Evolutionary conservation across 2,113 vertebrate genomes (phyloP), one percentile per base, ranked within the genome.

Genomic region (Numenius arquata): DNA sequence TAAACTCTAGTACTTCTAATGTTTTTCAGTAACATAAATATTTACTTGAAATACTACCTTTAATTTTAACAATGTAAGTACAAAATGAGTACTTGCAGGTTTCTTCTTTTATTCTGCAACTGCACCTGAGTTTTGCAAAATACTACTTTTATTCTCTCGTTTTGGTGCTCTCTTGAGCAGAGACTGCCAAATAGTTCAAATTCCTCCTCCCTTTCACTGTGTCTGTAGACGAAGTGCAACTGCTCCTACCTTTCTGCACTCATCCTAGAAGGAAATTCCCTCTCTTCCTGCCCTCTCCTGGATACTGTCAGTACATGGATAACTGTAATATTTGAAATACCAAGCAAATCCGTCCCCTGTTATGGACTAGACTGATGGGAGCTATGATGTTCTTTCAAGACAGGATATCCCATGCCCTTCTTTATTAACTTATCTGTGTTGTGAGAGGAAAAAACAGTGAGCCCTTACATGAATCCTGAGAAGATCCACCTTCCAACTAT

Each of bases 261-360:
- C 19, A 47, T 84, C 73, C 30, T 72, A 29, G 83, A 62, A 92
- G 66, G 86, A 95, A 89, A 92, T 79, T 89, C 65, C 86, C 73
- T 92, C 88, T 88, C 93, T 95, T 93, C 90, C 88, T 93, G 79
- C 76, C 55, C 68, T 90, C 73, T 93, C 88, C 88, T 95, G 88
- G 76, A 58, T 72, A 34, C 83, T 94, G 47, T 93, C 85, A 89
- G 73, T 41, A 34, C 25, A 15, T 7, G 53, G 89, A 70, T 96
- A 73, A 81, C 62, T 76, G 43, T 67, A 90, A 94, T 95, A 92
- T 58, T 94, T 95, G 87, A 79, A 94, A 96, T 96, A 78, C 95
- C 94, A 62, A 72, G 67, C 58, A 91, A 85, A 89, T 88, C 84
- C 11, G 1, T 72, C 53, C n/a, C 34, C 50, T 59, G 41, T 72